Conservation (phyloP, 2,797 vertebrate species). For the Onychomys leucogaster region DNA sequence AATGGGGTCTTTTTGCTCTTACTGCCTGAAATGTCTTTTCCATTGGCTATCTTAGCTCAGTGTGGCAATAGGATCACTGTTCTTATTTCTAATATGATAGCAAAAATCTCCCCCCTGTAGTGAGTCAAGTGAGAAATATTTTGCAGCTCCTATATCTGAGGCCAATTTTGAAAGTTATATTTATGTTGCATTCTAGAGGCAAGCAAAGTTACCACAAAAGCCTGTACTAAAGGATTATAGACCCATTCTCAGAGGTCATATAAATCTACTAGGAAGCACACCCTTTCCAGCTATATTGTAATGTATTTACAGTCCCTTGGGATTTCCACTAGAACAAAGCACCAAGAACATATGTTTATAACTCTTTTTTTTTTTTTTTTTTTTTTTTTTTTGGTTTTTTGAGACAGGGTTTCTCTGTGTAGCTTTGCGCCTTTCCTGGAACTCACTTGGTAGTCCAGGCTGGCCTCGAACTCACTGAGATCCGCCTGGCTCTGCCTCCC, state of each 20-base stretch:
- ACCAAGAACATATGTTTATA: neutral
- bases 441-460: too few relatives aligned
- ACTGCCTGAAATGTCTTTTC: neutral
- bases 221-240: neutral
- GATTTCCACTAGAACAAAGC: neutral
- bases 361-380: too few relatives aligned
- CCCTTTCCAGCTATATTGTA: neutral
- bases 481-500: too few relatives aligned
- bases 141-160: neutral
- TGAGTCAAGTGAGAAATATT: constrained; percentile 10
- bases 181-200: neutral
- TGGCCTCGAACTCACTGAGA: too few relatives aligned
- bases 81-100: neutral
- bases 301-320: neutral
- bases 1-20: neutral
- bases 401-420: too few relatives aligned
- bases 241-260: neutral
- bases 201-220: constrained; percentile 48
- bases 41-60: neutral
- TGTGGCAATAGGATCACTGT: neutral
- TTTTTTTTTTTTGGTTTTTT: too few relatives aligned
- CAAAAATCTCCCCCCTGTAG: neutral
- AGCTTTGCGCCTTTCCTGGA: too few relatives aligned
- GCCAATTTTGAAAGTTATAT: constrained; percentile 3
- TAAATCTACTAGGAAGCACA: neutral